Base-by-base conservation (phyloP, 2,888 invertebrate genomes). In the Agrochola circellaris region DNA sequence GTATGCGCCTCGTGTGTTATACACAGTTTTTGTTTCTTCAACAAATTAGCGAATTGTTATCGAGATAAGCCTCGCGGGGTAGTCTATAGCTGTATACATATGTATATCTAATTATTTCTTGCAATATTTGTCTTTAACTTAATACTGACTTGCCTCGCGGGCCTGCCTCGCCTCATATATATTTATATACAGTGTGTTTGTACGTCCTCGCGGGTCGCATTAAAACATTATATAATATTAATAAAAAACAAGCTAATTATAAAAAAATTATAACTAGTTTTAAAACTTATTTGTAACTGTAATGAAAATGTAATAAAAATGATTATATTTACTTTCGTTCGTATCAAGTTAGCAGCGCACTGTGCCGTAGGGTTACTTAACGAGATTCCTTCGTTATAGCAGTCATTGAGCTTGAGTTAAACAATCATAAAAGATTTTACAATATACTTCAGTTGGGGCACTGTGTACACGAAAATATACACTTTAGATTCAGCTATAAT, bases 241-340 rank as follows among this genome's bases (percentile, higher is more conserved):
- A 90, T 85, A 89, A 90, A 90, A 90, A 89, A 91, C 91, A 93
- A 92, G 91, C 90, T 91, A 92, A 93, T 89, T 87, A 91, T 93
- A 92, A 92, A 92, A 91, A 89, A 88, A 85, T 91, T 90, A 93
- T 93, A 93, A 89, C 90, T 94, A 95, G 94, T 90, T 91, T 91
- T 91, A 94, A 92, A 91, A 92, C 90, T 92, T 93, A 93, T 91
- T 92, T 94, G 93, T 94, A 94, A 94, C 91, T 92, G 92, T 94
- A 94, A 93, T 92, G 93, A 94, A 84, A 92, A 92, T 94, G 92
- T 92, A 93, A 92, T 92, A 91, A 92, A 92, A 85, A 81, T 82
- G 74, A 82, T 87, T 84, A 86, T 87, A 85, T 85, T 80, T 83
- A 85, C 83, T 88, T 89, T 89, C 67, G 77, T 87, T 87, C 84